Evolutionary conservation across 2,888 invertebrate species (phyloP), one percentile per base, ranked within the genome.

Genomic region (Drosophila mayaguana): DNA sequence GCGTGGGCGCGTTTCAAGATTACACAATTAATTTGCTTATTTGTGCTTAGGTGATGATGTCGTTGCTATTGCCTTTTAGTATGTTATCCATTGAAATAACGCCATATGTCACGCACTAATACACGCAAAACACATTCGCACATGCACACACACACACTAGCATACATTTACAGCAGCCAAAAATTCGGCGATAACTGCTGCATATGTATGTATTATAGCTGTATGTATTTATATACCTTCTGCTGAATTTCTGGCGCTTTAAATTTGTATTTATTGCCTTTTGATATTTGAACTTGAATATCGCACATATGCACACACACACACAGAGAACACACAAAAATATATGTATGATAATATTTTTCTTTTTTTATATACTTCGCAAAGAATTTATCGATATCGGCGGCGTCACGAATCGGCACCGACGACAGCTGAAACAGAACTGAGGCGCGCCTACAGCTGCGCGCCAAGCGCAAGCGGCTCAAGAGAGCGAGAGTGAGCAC

Each of bases 401-500:
- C 72, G 83, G 68, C 89, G 84, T 82, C 83, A 87, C 87, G 88
- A 83, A 68, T 84, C 72, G 82, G 83, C 85, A 84, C 89, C 89
- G 85, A 85, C 89, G 86, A 76, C 83, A 83, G 75, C 71, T 77
- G 69, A 85, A 89, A 85, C 83, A 80, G 89, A 80, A 85, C 83
- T 88, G 83, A 81, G 65, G 76, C 32, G 69, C 63, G 62, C 74
- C 57, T 57, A 57, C 67, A 70, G 54, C 63, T 63, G 36, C 25
- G 71, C 78, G 68, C 67, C 66, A 68, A 84, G 75, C 80, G 76
- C 82, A 60, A 74, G 63, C 71, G 70, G 72, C 76, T 81, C 80
- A 80, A 70, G 76, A 80, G 63, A 40, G 42, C 34, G 40, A 61
- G 51, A 56, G 53, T 25, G 61, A 59, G 55, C 50, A 40, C 38